phyloP scores from a whole-genome alignment of 2,113 vertebrate genomes.

The Ameiurus melas region DNA sequence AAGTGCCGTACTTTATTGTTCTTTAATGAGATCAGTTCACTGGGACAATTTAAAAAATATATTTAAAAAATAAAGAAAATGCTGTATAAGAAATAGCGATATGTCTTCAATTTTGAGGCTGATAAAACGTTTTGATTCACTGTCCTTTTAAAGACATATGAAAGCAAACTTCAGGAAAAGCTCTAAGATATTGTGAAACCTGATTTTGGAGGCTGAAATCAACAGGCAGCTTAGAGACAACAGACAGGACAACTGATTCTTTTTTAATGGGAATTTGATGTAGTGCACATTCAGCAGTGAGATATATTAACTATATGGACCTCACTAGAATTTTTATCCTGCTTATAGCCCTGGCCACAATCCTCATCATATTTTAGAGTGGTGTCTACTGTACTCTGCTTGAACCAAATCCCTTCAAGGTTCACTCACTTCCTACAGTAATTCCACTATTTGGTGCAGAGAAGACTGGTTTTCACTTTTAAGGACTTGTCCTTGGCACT shows the following conservation, averaged over 20 bases:
- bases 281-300: not conserved
- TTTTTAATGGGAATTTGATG: not conserved
- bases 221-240: too few species aligned
- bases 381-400: not conserved
- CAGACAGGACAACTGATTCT: not conserved
- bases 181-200: not conserved
- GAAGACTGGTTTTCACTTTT: not conserved
- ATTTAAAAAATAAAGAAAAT: not conserved
- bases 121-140: not conserved
- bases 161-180: not conserved
- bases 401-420: not conserved
- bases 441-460: not conserved
- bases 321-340: not conserved
- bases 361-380: not conserved
- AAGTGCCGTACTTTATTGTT: not conserved
- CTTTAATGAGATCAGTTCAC: not conserved
- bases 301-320: not conserved
- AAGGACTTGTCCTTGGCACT: constrained; percentile 1
- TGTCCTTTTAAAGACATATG: not conserved
- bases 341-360: not conserved
- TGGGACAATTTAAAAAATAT: not conserved
- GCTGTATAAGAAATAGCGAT: not conserved
- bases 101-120: not conserved
- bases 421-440: not conserved
- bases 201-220: not conserved